Base-by-base conservation (phyloP, 2,797 vertebrate species). In the Choloepus didactylus region DNA sequence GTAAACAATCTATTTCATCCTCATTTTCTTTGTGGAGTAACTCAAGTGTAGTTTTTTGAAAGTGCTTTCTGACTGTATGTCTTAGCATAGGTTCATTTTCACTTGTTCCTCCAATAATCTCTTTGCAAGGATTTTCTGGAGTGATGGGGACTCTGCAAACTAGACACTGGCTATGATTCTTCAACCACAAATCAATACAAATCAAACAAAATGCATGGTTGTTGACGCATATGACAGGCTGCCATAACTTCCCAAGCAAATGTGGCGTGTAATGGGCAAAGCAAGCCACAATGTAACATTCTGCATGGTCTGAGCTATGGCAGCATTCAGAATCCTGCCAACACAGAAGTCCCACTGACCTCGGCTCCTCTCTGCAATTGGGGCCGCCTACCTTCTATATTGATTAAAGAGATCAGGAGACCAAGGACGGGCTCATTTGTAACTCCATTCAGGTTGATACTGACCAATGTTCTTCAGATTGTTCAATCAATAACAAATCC, bases 171-270 rank as follows among this genome's bases (percentile, higher is more conserved):
- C 98, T 99, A 56, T 99, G 99, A 96, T 99, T 99, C 98, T 99
- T 99, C 96, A 99, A 97, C 99, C 99, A 99, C 93, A 99, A 98
- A 60, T 99, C 99, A 96, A 99, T 99, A 98, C 99, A 99, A 98
- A 98, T 38, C 1, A 99, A 99, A 96, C 99, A 99, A 98, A 99
- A 99, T 95, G 99, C 99, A 97, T 99, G 99, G 98, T 99, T 98
- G 98, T 99, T 99, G 97, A 98, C 98, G 98, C 99, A 99, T 96
- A 99, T 99, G 83, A 99, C 99, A 3, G 99, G 99, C 66, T 99
- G 99, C 25, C 98, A 99, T 25, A 99, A 99, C 99, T 99, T 98
- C 97, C 99, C 96, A 99, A 98, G 98, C 99, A 99, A 98, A 99
- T 99, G 98, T 99, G 99, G 93, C 99, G 99, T 60, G 99, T 99